phyloP scores from a whole-genome alignment of 2,888 invertebrate genomes.

The Crocallis elinguaria region DNA sequence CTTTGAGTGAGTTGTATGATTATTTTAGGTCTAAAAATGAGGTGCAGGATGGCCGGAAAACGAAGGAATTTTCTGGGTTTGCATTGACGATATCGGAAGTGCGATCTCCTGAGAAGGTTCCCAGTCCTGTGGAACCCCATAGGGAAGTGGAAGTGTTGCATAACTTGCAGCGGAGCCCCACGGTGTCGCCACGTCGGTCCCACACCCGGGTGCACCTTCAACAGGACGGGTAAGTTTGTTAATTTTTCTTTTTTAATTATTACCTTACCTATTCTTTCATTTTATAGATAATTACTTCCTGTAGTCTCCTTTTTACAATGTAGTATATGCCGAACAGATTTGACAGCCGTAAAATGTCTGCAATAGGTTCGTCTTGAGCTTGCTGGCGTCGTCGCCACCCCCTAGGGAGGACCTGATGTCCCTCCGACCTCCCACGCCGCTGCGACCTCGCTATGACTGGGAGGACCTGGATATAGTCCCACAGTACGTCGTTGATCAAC shows the following conservation, averaged over 20 bases:
- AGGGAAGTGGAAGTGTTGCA: slow-evolving; percentile 88
- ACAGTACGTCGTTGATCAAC: slow-evolving; percentile 85
- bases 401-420: slow-evolving; percentile 59
- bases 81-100: slow-evolving; percentile 68
- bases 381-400: slow-evolving; percentile 65
- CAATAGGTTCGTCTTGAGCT: slow-evolving; percentile 68
- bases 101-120: slow-evolving; percentile 68
- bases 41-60: slow-evolving; percentile 45
- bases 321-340: no score
- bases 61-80: slow-evolving; percentile 62
- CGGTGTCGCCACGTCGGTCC: slow-evolving; percentile 80
- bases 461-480: slow-evolving; percentile 87
- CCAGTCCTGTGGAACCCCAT: slow-evolving; percentile 83
- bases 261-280: no score
- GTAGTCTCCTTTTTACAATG: no score
- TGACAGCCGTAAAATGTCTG: not conserved
- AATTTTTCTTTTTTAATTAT: no score
- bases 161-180: slow-evolving; percentile 87
- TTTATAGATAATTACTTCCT: no score
- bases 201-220: slow-evolving; percentile 69
- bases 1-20: slow-evolving; percentile 77
- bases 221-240: slow-evolving; percentile 77
- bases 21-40: slow-evolving; percentile 76
- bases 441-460: slow-evolving; percentile 79
- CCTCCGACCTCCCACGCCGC: slow-evolving; percentile 62